These are phyloP conservation scores for Pluvianellus socialis DNA, from an alignment of 2,113 vertebrate species.

Conservation along the genomic window DNA sequence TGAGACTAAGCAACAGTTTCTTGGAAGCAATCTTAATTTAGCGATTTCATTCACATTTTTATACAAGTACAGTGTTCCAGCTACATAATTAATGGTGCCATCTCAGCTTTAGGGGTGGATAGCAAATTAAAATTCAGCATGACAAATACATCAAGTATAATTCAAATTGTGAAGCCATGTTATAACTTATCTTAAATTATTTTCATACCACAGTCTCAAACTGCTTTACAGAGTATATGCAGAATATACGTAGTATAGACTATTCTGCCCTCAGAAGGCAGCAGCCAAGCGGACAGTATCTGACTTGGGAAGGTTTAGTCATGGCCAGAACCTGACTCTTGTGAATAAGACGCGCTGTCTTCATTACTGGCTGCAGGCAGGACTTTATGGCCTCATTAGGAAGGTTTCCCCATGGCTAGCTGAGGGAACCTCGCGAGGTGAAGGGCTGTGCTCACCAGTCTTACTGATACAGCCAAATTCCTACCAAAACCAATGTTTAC, in stretches of 20 bases:
- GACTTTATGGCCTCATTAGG: neutral
- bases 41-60: slow-evolving; percentile 24
- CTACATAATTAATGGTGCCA: slow-evolving; percentile 20
- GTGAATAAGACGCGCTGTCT: neutral
- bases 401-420: neutral
- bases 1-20: slow-evolving; percentile 32
- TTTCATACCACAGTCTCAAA: neutral
- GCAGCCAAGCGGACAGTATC: neutral
- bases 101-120: neutral
- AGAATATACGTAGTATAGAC: neutral
- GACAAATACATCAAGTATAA: neutral
- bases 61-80: neutral
- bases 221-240: neutral
- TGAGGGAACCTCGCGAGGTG: neutral
- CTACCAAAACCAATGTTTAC: neutral
- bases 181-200: neutral
- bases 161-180: neutral
- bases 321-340: neutral
- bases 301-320: neutral
- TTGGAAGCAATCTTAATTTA: slow-evolving; percentile 44
- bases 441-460: neutral
- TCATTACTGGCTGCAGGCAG: neutral
- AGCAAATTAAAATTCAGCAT: slow-evolving; percentile 45
- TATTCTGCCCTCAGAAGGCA: neutral
- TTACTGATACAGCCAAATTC: neutral